Evolutionary conservation across 2,888 invertebrate genomes (phyloP), one percentile per base, ranked within the genome.

Genomic region (Aspidiotus destructor): DNA sequence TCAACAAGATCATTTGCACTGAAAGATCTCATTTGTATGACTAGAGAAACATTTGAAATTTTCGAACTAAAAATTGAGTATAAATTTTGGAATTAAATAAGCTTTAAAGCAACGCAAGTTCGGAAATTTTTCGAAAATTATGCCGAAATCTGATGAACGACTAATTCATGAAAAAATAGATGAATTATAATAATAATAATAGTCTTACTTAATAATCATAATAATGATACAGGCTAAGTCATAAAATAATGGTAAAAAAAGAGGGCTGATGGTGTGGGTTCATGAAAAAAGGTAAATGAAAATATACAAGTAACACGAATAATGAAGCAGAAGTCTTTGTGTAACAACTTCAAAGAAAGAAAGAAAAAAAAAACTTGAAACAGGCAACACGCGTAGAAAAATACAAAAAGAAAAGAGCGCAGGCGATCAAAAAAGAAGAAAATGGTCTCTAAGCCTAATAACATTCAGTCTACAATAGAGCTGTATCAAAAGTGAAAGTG

Each of bases 361-460:
- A 58, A 55, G 15, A 55, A 55, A 55, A 55, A 55, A 55, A 55
- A 55, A 55, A 15, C 11, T 17, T 40, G 28, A 58, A 58, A 28
- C 13, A 16, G 17, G 15, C 9, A 28, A 10, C n/a, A 10, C 44
- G 57, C 28, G 65, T 58, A 48, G 13, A 41, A 42, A n/a, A 42
- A 16, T 44, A 65, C 57, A 65, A 55, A 64, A 60, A 60, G 40
- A 61, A 41, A 63, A 65, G 54, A 41, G 15, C 53, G 41, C 13
- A 60, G 40, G 52, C 41, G 55, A 55, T 64, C 55, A 53, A 53
- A 55, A 54, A 8, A 54, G 42, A 55, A 17, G 55, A 64, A n/a
- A n/a, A n/a, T 13, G 28, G 17, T 2, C n/a, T 1, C 9, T 40
- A 60, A 60, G 10, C 17, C 17, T 40, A 10, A 57, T 11, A 57